Percentiles rank a stretch among this genome's conserved stretches.
phyloP scores from a whole-genome alignment of 2,797 vertebrate genomes.

The Catharus ustulatus region DNA sequence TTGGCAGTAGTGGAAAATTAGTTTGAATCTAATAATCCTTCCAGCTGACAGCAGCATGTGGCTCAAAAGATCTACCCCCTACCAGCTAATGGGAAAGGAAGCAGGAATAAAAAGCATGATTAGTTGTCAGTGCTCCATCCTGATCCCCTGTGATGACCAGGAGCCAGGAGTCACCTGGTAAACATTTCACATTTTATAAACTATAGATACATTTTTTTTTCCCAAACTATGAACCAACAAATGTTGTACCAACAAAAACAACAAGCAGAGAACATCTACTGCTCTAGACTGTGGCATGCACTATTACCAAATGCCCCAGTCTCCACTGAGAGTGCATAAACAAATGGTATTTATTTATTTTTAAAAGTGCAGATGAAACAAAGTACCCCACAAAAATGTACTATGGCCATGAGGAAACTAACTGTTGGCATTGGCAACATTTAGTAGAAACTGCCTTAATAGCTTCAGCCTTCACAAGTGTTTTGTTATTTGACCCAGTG shows the following conservation, averaged over 20 bases:
- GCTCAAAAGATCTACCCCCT: not conserved
- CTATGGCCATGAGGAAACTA: not conserved
- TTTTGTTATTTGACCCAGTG: not conserved
- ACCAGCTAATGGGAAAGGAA: not conserved
- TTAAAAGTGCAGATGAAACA: not conserved
- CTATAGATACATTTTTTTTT: not conserved
- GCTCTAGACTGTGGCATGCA: not conserved
- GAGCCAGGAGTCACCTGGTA: not conserved
- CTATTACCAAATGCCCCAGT: not conserved
- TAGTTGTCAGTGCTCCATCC: fast-evolving
- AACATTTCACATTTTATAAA: not conserved
- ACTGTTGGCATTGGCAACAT: not conserved
- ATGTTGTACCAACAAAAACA: not conserved
- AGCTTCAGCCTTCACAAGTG: not conserved
- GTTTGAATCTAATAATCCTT: not conserved
- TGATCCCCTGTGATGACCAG: not conserved
- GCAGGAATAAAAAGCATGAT: not conserved
- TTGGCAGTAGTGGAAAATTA: not conserved
- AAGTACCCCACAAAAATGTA: not conserved
- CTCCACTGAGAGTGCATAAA: not conserved
- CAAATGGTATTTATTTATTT: not conserved
- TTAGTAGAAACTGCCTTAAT: not conserved
- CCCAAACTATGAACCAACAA: not conserved
- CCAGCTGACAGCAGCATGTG: not conserved
- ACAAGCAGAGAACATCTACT: not conserved